Conservation (phyloP, 2,797 vertebrate species). For the Menidia menidia region DNA sequence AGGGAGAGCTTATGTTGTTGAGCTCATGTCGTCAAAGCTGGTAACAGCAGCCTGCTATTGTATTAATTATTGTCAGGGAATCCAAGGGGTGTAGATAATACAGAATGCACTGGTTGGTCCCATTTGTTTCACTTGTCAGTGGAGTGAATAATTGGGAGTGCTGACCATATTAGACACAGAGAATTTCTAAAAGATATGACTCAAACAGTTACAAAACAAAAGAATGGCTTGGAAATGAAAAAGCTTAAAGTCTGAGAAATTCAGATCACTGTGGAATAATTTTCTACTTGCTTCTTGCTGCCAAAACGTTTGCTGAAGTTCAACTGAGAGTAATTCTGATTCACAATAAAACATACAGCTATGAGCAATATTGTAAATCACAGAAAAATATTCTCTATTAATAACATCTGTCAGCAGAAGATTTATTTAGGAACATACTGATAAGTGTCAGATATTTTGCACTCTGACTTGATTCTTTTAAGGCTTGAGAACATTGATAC, state of each 20-base stretch:
- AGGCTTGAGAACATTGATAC: constrained; percentile 65
- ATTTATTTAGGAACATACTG: constrained; percentile 10
- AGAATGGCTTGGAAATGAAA: constrained; percentile 91
- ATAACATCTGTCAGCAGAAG: background rate
- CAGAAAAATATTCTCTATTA: constrained; percentile 5
- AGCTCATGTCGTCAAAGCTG: constrained; percentile 78
- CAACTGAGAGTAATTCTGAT: constrained; percentile 53
- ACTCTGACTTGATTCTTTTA: constrained; percentile 52
- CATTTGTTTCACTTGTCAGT: constrained; percentile 89
- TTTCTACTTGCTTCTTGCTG: constrained; percentile 63
- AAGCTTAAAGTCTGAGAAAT: constrained; percentile 94
- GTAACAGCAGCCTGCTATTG: constrained; percentile 84
- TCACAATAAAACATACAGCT: constrained; percentile 35
- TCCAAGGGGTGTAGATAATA: constrained; percentile 87
- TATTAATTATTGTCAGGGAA: constrained; percentile 88
- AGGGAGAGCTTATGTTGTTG: constrained; percentile 80
- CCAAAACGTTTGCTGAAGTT: constrained; percentile 72
- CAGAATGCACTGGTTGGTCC: constrained; percentile 85
- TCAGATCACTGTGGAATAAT: constrained; percentile 77
- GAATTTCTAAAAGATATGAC: constrained; percentile 81
- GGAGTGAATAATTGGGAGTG: constrained; percentile 89
- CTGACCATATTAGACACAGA: constrained; percentile 87
- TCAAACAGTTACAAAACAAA: constrained; percentile 84
- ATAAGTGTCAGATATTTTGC: constrained; percentile 43
- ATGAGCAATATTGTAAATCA: constrained; percentile 28